Conservation (phyloP, 2,113 vertebrate genomes). For the Ellobius talpinus region DNA sequence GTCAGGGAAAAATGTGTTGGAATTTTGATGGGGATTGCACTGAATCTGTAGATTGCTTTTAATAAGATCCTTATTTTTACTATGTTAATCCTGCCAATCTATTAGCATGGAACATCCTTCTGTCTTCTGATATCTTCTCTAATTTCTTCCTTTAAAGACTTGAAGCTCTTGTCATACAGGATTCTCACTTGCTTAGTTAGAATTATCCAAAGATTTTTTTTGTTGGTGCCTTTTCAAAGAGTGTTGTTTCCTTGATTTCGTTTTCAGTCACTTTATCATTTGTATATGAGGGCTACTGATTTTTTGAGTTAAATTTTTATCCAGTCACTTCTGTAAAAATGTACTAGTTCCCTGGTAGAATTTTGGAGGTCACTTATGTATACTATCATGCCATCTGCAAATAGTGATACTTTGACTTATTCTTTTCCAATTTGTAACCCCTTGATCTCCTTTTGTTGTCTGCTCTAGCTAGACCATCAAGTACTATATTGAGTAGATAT, state of each 20-base stretch:
- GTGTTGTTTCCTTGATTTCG: not conserved
- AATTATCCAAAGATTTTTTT: not conserved
- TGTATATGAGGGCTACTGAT: not conserved
- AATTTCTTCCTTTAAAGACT: too few species aligned
- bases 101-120: not conserved
- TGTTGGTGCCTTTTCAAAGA: not conserved
- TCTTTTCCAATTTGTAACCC: not conserved
- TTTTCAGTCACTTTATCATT: not conserved
- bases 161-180: too few species aligned
- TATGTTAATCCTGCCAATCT: not conserved
- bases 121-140: not conserved
- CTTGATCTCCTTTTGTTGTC: not conserved
- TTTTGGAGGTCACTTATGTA: not conserved
- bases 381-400: not conserved
- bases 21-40: not conserved
- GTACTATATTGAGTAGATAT: not conserved
- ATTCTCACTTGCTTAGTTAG: not conserved
- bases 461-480: not conserved
- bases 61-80: not conserved
- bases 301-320: not conserved
- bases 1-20: not conserved
- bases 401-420: not conserved
- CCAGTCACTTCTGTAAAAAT: not conserved
- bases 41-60: not conserved
- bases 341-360: not conserved